Percentiles rank a stretch among this genome's conserved stretches.
Evolutionary conservation across 2,888 invertebrate genomes (phyloP).

Genomic region (Magallana nippona): DNA sequence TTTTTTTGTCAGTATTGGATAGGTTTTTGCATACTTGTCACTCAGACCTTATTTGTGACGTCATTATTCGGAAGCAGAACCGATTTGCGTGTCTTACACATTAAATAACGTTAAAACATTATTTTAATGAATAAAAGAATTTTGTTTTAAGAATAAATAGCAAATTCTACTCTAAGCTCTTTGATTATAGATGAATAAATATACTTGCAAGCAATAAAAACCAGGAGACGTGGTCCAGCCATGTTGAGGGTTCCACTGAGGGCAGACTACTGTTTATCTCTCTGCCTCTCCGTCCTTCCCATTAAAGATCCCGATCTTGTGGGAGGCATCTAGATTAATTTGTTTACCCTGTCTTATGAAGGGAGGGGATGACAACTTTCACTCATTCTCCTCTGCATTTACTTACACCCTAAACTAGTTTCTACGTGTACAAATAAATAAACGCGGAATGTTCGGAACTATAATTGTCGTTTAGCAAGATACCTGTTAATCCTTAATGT

Average conservation of each 20-base stretch:
- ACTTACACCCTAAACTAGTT: conserved; percentile 1
- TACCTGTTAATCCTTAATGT: background rate
- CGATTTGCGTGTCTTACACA: no score
- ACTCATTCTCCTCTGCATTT: conserved; percentile 1
- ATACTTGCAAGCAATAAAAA: conserved; percentile 2
- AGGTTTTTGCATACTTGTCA: no score
- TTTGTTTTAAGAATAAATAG: no score
- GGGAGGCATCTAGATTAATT: conserved; percentile 4
- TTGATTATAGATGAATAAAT: no score
- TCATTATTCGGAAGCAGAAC: no score
- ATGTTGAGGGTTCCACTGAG: background rate
- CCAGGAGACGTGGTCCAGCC: background rate
- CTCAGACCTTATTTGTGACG: no score
- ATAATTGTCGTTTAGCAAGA: background rate
- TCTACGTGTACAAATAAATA: background rate
- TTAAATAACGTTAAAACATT: no score
- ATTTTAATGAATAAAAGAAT: no score
- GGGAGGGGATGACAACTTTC: conserved; percentile 33
- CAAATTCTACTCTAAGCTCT: no score
- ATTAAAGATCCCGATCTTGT: background rate
- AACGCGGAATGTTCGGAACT: background rate
- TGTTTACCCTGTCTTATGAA: conserved; percentile 17
- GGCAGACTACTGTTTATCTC: conserved; percentile 4
- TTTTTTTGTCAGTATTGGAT: no score
- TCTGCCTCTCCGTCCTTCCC: background rate